Base-by-base conservation (phyloP, 1,140 invertebrate genomes). In the Harpegnathos saltator region DNA sequence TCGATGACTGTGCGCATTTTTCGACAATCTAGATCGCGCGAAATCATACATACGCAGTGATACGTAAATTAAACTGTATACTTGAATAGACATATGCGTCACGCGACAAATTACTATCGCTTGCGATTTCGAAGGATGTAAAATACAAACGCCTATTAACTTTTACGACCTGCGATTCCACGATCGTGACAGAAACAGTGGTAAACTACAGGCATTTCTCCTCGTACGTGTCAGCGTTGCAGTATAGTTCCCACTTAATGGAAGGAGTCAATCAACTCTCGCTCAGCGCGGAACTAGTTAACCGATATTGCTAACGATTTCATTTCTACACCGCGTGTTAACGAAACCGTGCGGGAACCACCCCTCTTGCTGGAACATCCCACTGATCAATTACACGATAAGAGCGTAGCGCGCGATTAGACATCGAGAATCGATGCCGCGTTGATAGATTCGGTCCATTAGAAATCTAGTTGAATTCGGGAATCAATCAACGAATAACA, bases 191-290 rank as follows among this genome's bases (percentile, higher is more conserved):
- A 68, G 75, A 58, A 72, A 58, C 77, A 72, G 26, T 24, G 19
- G 14, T 3, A 59, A n/a, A 56, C 24, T 44, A 19, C 68, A 68
- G 66, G 63, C 83, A 83, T 59, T 17, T 22, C 81, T 87, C 54
- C 62, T 24, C 65, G 15, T 65, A 83, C 44, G 38, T 14, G 65
- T 54, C 12, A 26, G 24, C 14, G 11, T 44, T 56, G 12, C 11
- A 17, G 68, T 66, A 38, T n/a, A 33, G 59, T 50, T 71, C 19
- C 33, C 50, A 78, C 63, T 58, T 88, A 84, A 88, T 88, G 72
- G 75, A 81, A 87, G 74, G 66, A 89, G 78, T 89, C 89, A 87
- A 90, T 89, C 80, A 85, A 89, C 84, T 63, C 82, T 68, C 9
- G 52, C n/a, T 38, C 38, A n/a, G 11, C 38, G 58, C 52, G 68